These are phyloP conservation scores for Gryllus bimaculatus DNA, from an alignment of 1,140 invertebrate genomes.

Conservation along the genomic window DNA sequence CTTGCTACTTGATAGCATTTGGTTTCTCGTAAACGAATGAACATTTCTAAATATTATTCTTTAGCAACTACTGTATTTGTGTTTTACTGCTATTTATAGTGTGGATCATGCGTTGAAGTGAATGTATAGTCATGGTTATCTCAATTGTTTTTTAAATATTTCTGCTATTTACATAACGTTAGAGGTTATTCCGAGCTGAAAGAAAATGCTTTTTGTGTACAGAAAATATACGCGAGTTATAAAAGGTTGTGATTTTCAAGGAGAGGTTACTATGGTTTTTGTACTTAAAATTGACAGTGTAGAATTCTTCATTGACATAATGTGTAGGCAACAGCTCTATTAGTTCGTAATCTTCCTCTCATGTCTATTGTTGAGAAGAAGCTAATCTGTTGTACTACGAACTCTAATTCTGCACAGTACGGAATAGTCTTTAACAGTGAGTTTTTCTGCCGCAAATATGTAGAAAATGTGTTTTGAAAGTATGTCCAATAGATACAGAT, in stretches of 20 bases:
- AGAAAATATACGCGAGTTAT: neutral
- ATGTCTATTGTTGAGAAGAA: neutral
- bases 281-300: neutral
- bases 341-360: too few relatives aligned
- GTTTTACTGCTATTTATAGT: neutral
- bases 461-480: neutral
- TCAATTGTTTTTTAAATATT: neutral
- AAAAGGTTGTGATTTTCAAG: neutral
- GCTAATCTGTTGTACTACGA: neutral
- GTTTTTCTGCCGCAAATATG: neutral
- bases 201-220: neutral
- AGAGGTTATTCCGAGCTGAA: neutral
- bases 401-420: neutral
- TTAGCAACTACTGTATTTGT: neutral
- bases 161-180: neutral
- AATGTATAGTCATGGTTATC: neutral
- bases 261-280: neutral
- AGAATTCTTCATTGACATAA: too few relatives aligned
- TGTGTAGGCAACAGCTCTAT: too few relatives aligned
- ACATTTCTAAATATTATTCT: neutral
- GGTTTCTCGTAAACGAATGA: neutral
- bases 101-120: neutral
- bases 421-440: neutral
- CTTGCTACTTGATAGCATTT: slow-evolving; percentile 1
- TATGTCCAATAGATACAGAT: neutral